These are phyloP conservation scores for Ischnus inquisitorius DNA, from an alignment of 2,888 invertebrate species.

Conservation along the genomic window DNA sequence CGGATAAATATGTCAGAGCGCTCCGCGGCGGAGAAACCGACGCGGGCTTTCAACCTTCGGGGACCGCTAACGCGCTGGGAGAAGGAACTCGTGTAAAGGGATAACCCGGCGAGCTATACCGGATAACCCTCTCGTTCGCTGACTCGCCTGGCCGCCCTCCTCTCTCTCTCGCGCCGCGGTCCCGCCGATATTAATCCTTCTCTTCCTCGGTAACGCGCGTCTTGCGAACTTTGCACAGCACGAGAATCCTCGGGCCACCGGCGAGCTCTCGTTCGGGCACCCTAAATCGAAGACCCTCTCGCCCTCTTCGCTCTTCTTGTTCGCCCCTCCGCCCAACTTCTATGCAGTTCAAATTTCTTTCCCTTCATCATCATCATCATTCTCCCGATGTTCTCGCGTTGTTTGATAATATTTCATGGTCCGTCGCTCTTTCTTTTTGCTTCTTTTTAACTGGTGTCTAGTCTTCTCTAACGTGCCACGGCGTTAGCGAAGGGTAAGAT, in stretches of 20 bases:
- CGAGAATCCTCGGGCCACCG: constrained; percentile 54
- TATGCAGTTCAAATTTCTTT: constrained; percentile 29
- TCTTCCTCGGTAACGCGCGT: constrained; percentile 66
- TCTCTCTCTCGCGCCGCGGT: constrained; percentile 36
- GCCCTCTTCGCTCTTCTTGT: not conserved
- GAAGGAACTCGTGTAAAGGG: constrained; percentile 75
- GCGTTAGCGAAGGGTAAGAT: not conserved
- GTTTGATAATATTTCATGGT: constrained; percentile 61
- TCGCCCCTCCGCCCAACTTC: constrained; percentile 9
- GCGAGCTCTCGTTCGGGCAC: constrained; percentile 38
- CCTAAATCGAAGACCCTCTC: constrained; percentile 61
- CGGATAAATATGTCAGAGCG: constrained; percentile 80
- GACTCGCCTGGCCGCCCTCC: constrained; percentile 25
- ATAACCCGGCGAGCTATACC: constrained; percentile 76
- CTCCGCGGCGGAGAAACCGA: constrained; percentile 69
- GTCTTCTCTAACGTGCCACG: too few species aligned
- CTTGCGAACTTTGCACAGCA: not conserved
- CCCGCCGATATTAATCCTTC: constrained; percentile 73
- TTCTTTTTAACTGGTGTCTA: not conserved
- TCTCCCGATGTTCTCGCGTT: constrained; percentile 61
- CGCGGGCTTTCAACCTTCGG: constrained; percentile 44
- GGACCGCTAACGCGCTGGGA: constrained; percentile 17
- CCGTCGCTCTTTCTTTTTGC: not conserved
- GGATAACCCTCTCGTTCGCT: constrained; percentile 73
- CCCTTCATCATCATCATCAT: constrained; percentile 48